Percentiles rank a stretch among this genome's conserved stretches.
Evolutionary conservation across 2,888 invertebrate species (phyloP).

Genomic region (Dynastes grantii): DNA sequence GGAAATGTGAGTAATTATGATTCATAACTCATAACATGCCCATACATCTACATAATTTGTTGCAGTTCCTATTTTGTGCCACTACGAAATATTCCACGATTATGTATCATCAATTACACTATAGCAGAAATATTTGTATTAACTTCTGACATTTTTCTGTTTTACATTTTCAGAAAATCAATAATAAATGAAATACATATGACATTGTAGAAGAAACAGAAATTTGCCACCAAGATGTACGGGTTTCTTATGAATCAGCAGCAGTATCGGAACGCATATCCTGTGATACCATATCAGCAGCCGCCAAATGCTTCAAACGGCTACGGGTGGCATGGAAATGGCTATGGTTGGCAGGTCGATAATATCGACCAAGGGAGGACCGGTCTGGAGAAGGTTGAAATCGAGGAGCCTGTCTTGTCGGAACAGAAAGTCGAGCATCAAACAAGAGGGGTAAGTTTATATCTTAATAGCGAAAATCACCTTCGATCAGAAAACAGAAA

Average conservation of each 20-base stretch:
- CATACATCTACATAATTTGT: no score
- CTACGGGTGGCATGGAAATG: conserved; percentile 70
- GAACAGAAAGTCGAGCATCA: conserved; percentile 66
- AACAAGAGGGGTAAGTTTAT: conserved; percentile 65
- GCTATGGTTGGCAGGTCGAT: conserved; percentile 69
- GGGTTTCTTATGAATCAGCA: conserved; percentile 54
- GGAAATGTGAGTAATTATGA: no score
- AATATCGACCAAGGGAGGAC: conserved; percentile 66
- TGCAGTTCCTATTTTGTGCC: no score
- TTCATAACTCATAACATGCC: no score
- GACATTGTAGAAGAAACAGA: background rate
- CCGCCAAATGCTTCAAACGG: conserved; percentile 68
- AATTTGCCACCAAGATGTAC: conserved; percentile 40
- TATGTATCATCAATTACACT: no score
- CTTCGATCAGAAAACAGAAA: background rate
- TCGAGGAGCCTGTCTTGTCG: conserved; percentile 66
- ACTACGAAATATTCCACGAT: no score
- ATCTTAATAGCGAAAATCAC: background rate
- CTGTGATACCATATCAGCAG: conserved; percentile 65
- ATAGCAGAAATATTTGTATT: no score
- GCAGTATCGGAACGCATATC: conserved; percentile 68
- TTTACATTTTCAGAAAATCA: background rate
- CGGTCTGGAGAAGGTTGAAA: conserved; percentile 57
- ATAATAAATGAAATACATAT: background rate
- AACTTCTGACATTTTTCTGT: no score